phyloP scores from a whole-genome alignment of 1,140 invertebrate genomes.

The Papilio aristodemus region DNA sequence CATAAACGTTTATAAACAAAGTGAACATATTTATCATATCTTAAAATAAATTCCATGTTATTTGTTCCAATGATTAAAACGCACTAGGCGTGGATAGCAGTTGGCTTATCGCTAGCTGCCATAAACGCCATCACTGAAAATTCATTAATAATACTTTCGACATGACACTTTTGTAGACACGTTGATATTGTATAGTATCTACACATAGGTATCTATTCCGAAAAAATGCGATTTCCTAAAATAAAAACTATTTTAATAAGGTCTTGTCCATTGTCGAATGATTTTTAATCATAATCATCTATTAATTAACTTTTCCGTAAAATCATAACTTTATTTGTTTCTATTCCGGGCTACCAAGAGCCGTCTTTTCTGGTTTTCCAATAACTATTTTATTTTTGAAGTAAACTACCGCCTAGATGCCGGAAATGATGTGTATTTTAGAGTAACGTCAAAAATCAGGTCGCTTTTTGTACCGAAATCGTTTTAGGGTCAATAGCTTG shows the following conservation, averaged over 20 bases:
- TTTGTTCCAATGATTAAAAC: neutral
- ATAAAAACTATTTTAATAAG: too few relatives aligned
- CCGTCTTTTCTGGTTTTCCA: too few relatives aligned
- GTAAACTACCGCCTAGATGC: neutral
- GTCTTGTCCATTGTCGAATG: too few relatives aligned
- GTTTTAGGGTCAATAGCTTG: slow-evolving; percentile 6
- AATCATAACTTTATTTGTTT: too few relatives aligned
- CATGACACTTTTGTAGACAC: neutral
- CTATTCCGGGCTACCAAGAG: too few relatives aligned
- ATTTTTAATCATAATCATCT: too few relatives aligned
- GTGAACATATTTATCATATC: too few relatives aligned
- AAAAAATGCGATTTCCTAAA: too few relatives aligned
- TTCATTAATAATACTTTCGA: neutral
- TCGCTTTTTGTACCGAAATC: slow-evolving; percentile 17
- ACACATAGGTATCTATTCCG: too few relatives aligned
- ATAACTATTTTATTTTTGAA: neutral
- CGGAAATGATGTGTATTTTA: neutral
- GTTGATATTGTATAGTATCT: neutral
- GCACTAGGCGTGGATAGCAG: neutral
- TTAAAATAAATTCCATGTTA: slow-evolving; percentile 7
- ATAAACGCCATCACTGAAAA: neutral
- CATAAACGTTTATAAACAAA: too few relatives aligned
- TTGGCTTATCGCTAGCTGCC: neutral
- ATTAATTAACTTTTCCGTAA: too few relatives aligned
- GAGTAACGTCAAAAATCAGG: slow-evolving; percentile 5